Conservation (phyloP, 1,140 invertebrate species). For the Calycopis cecrops region DNA sequence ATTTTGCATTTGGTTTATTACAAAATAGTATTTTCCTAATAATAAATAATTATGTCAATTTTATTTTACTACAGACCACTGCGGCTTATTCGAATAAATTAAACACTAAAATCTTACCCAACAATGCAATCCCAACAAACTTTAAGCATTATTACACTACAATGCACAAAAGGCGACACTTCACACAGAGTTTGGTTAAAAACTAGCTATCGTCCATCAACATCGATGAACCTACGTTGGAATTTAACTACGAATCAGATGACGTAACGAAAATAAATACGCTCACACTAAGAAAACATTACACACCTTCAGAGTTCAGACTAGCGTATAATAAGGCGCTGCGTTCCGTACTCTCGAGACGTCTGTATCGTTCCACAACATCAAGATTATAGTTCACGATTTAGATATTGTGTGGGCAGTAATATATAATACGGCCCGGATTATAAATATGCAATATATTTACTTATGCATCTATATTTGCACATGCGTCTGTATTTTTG, state of each 20-base stretch:
- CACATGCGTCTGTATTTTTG: too few relatives aligned
- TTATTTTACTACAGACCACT: too few relatives aligned
- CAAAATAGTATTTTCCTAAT: too few relatives aligned
- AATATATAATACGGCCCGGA: too few relatives aligned
- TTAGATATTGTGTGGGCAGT: too few relatives aligned
- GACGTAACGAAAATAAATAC: constrained; percentile 68
- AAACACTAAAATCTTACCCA: constrained; percentile 35
- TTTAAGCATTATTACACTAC: constrained; percentile 49
- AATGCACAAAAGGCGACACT: constrained; percentile 22
- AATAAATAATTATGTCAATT: too few relatives aligned
- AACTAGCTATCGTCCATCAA: constrained; percentile 28
- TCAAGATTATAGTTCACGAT: too few relatives aligned
- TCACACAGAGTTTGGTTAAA: constrained; percentile 20
- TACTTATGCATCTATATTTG: too few relatives aligned
- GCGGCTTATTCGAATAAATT: neutral
- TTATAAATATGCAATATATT: too few relatives aligned
- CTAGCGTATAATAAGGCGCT: constrained; percentile 14
- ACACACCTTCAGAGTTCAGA: constrained; percentile 43
- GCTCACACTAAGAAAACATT: constrained; percentile 22
- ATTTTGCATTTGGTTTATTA: too few relatives aligned
- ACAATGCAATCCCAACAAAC: constrained; percentile 57
- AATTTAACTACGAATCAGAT: constrained; percentile 40
- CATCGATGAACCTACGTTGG: constrained; percentile 29
- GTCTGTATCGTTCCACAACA: neutral
- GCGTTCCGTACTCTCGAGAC: neutral